These are phyloP conservation scores for Lucifuga dentata DNA, from an alignment of 2,113 vertebrate species.

Conservation along the genomic window DNA sequence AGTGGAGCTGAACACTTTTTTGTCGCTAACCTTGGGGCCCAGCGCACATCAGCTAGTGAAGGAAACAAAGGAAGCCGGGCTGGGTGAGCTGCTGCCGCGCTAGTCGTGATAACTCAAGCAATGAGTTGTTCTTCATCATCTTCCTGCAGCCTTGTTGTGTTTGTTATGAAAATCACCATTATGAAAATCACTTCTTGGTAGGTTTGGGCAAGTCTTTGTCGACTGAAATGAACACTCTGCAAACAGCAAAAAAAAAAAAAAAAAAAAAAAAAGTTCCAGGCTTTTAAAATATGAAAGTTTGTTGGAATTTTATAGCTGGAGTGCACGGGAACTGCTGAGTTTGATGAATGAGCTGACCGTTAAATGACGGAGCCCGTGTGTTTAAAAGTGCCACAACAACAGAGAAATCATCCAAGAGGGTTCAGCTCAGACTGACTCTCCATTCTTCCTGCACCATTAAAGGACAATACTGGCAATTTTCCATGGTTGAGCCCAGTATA, in stretches of 20 bases:
- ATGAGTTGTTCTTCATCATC: constrained; percentile 13
- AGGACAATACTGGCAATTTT: too few relatives aligned
- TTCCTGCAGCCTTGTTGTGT: too few relatives aligned
- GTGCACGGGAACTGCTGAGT: constrained; percentile 67
- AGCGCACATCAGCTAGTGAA: constrained; percentile 45
- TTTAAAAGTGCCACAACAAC: constrained; percentile 39
- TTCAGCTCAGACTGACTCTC: too few relatives aligned
- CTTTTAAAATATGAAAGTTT: constrained; percentile 59
- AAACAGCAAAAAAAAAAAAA: constrained; percentile 25
- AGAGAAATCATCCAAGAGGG: constrained; percentile 19
- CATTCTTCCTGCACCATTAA: too few relatives aligned
- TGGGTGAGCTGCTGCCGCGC: constrained; percentile 44
- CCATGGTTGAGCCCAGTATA: too few relatives aligned
- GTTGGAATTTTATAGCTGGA: constrained; percentile 47
- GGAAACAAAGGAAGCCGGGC: constrained; percentile 39
- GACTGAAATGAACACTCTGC: constrained; percentile 12
- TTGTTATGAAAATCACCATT: too few relatives aligned
- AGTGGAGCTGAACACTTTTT: constrained; percentile 66
- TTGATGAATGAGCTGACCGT: constrained; percentile 61
- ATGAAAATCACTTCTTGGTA: too few relatives aligned
- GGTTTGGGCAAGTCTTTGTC: background rate
- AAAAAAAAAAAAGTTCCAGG: too few relatives aligned
- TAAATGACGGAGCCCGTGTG: constrained; percentile 42
- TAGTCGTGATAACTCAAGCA: constrained; percentile 47
- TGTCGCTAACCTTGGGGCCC: constrained; percentile 63